Evolutionary conservation across 2,888 invertebrate genomes (phyloP).

Genomic region (Mythimna loreyi): DNA sequence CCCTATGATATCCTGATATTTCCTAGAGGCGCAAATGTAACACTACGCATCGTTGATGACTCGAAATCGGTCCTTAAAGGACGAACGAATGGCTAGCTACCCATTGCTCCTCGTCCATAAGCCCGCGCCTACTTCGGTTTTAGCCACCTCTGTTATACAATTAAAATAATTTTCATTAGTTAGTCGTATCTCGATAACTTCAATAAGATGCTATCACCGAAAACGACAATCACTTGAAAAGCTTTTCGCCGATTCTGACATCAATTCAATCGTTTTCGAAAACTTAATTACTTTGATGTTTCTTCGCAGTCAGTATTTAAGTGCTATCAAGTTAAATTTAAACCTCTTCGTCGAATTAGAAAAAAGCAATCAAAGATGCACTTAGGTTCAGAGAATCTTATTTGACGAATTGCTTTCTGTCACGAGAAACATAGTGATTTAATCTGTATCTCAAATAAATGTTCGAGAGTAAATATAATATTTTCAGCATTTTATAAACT

Average conservation of each 20-base stretch:
- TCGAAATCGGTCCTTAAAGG: too few species aligned
- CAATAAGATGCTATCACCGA: background rate
- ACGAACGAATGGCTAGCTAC: too few species aligned
- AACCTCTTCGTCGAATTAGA: background rate
- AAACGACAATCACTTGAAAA: background rate
- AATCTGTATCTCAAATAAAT: slow-evolving; percentile 11
- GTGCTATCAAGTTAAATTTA: slow-evolving; percentile 26
- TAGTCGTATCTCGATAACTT: too few species aligned
- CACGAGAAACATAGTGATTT: slow-evolving; percentile 2
- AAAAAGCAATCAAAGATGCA: slow-evolving; percentile 6
- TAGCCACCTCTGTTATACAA: too few species aligned
- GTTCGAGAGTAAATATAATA: slow-evolving; percentile 8
- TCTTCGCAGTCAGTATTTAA: slow-evolving; percentile 19
- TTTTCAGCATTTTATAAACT: slow-evolving; percentile 18
- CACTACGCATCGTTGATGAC: too few species aligned
- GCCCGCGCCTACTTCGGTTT: too few species aligned
- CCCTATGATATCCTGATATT: too few species aligned
- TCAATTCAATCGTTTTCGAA: slow-evolving; percentile 11
- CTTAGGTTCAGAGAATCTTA: slow-evolving; percentile 2
- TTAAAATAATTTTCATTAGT: too few species aligned
- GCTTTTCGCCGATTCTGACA: background rate
- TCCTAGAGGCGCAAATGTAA: too few species aligned
- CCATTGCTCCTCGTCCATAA: too few species aligned
- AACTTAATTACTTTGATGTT: slow-evolving; percentile 20
- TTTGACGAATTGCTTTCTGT: slow-evolving; percentile 17